Evolutionary conservation across 1,140 invertebrate species (phyloP).

Genomic region (Patella vulgata): DNA sequence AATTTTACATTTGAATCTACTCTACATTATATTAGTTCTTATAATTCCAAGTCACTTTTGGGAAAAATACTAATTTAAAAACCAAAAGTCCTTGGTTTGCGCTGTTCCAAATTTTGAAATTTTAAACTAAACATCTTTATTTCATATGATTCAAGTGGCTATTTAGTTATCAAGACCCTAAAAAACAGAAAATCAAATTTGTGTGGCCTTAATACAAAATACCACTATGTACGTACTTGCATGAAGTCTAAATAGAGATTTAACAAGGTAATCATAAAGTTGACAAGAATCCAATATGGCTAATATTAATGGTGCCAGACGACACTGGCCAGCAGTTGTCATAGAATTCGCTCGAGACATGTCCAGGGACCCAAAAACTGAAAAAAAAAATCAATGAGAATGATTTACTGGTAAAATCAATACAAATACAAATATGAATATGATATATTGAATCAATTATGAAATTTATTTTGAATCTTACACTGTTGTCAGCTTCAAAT

Average conservation of each 20-base stretch:
- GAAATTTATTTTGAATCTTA: too few relatives aligned
- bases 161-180: neutral
- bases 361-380: conserved; percentile 94
- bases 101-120: too few relatives aligned
- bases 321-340: conserved; percentile 95
- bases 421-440: too few relatives aligned
- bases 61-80: too few relatives aligned
- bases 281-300: conserved; percentile 97
- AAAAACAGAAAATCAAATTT: conserved; percentile 21
- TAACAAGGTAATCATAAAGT: conserved; percentile 95
- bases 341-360: conserved; percentile 95
- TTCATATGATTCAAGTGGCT: neutral
- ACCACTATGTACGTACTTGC: conserved; percentile 76
- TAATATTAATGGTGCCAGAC: conserved; percentile 94
- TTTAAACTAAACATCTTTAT: neutral
- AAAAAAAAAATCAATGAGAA: conserved; percentile 45
- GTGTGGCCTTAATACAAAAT: too few relatives aligned
- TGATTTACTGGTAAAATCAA: too few relatives aligned
- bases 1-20: too few relatives aligned
- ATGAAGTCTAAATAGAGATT: conserved; percentile 95
- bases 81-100: too few relatives aligned
- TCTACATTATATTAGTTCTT: too few relatives aligned
- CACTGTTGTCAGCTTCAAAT: too few relatives aligned
- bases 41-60: too few relatives aligned
- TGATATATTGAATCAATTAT: too few relatives aligned